Evolutionary conservation across 2,888 invertebrate species (phyloP).

Genomic region (Euclidia mi): DNA sequence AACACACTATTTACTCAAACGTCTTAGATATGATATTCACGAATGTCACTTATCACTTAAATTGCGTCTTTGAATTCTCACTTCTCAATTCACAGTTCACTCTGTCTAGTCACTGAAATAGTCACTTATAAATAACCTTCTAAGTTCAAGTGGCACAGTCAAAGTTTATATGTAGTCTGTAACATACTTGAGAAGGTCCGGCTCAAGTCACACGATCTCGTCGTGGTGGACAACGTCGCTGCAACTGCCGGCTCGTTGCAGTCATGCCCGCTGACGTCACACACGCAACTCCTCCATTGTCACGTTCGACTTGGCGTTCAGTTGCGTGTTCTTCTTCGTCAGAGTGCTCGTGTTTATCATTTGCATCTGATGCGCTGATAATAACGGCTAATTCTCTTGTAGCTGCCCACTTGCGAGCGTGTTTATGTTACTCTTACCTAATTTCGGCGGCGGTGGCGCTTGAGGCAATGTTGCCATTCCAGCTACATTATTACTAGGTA

Average conservation of each 20-base stretch:
- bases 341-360: constrained; percentile 94
- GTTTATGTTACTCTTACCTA: constrained; percentile 91
- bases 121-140: constrained; percentile 55
- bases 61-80: constrained; percentile 39
- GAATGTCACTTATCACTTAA: constrained; percentile 36
- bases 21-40: constrained; percentile 64
- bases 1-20: constrained; percentile 47
- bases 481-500: constrained; percentile 92
- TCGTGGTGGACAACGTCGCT: constrained; percentile 86
- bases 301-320: constrained; percentile 90
- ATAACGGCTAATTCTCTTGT: constrained; percentile 92
- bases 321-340: constrained; percentile 93
- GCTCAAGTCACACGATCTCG: constrained; percentile 89
- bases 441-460: constrained; percentile 94
- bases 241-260: constrained; percentile 89
- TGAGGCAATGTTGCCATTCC: constrained; percentile 91
- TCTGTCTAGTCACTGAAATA: constrained; percentile 28
- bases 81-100: constrained; percentile 44
- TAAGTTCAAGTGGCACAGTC: constrained; percentile 55
- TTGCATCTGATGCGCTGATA: constrained; percentile 94
- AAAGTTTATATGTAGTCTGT: constrained; percentile 80
- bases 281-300: constrained; percentile 95
- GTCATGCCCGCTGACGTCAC: constrained; percentile 93
- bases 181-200: constrained; percentile 87
- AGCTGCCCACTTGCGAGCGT: constrained; percentile 90